Conservation (phyloP, 2,888 invertebrate species). For the Dicyrtomina minuta region DNA sequence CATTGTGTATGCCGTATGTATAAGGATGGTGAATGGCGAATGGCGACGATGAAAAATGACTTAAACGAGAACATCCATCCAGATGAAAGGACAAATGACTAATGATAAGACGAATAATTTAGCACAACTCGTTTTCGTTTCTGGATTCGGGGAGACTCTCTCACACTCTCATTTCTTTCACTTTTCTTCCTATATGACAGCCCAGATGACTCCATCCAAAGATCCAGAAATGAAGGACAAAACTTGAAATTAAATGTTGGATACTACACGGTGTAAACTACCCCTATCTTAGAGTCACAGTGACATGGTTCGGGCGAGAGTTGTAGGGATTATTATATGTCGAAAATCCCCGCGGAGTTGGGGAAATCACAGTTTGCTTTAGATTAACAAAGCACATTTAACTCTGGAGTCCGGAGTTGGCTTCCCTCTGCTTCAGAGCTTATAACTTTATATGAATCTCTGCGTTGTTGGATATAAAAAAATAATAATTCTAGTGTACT, state of each 20-base stretch:
- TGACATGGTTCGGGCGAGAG: too few species aligned
- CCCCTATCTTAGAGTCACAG: too few species aligned
- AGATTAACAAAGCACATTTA: background rate
- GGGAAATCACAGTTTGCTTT: conserved; percentile 2
- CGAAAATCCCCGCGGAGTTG: background rate
- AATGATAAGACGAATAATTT: conserved; percentile 32
- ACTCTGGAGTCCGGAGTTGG: too few species aligned
- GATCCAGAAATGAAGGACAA: too few species aligned
- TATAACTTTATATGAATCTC: too few species aligned
- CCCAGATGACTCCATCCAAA: too few species aligned
- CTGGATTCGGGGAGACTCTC: background rate
- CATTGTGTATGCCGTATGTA: background rate
- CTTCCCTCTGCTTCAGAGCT: too few species aligned
- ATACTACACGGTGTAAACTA: too few species aligned
- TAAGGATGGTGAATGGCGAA: background rate
- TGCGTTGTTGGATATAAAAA: too few species aligned
- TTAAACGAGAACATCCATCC: conserved; percentile 21
- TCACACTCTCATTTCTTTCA: background rate
- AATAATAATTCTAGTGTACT: too few species aligned
- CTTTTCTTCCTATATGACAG: conserved; percentile 2
- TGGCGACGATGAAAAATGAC: conserved; percentile 32
- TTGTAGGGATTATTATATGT: background rate
- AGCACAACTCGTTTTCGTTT: conserved; percentile 5
- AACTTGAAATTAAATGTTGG: too few species aligned
- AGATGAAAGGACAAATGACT: conserved; percentile 33